Evolutionary conservation across 2,797 vertebrate genomes (phyloP).

Genomic region (Brachyalestes nurse): DNA sequence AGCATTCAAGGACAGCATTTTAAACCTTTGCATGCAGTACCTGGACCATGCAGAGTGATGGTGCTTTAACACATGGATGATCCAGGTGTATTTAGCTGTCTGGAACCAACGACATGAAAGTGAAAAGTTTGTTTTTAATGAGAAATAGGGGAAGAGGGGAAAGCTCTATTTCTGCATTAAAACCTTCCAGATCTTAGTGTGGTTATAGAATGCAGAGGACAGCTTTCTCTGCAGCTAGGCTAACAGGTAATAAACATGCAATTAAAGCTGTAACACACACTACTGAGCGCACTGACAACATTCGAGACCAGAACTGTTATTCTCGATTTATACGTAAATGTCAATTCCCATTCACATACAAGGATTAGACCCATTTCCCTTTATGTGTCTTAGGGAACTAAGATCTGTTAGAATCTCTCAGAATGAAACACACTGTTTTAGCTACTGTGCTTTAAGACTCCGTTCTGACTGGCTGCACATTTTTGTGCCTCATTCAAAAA

Average conservation of each 20-base stretch:
- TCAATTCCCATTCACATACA: too few species aligned
- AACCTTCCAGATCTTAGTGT: constrained; percentile 42
- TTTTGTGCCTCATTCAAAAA: too few species aligned
- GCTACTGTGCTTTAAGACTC: too few species aligned
- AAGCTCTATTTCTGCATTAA: constrained; percentile 33
- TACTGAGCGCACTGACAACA: not conserved
- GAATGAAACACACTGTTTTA: too few species aligned
- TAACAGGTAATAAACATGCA: not conserved
- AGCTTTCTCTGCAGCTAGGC: constrained; percentile 31
- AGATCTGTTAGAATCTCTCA: too few species aligned
- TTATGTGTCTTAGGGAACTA: too few species aligned
- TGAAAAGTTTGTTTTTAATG: not conserved
- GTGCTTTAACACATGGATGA: not conserved
- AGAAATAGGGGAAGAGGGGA: not conserved
- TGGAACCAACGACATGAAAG: not conserved
- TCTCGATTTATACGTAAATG: too few species aligned
- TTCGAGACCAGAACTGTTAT: too few species aligned
- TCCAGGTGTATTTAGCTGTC: not conserved
- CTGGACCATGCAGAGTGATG: not conserved
- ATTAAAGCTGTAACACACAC: not conserved
- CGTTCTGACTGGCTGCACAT: too few species aligned
- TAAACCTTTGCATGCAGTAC: not conserved
- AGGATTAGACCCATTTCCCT: too few species aligned
- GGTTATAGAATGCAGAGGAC: constrained; percentile 33
- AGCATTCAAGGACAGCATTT: not conserved